Evolutionary conservation across 2,797 vertebrate genomes (phyloP), one percentile per base, ranked within the genome.

Genomic region (Craterocephalus amniculus): DNA sequence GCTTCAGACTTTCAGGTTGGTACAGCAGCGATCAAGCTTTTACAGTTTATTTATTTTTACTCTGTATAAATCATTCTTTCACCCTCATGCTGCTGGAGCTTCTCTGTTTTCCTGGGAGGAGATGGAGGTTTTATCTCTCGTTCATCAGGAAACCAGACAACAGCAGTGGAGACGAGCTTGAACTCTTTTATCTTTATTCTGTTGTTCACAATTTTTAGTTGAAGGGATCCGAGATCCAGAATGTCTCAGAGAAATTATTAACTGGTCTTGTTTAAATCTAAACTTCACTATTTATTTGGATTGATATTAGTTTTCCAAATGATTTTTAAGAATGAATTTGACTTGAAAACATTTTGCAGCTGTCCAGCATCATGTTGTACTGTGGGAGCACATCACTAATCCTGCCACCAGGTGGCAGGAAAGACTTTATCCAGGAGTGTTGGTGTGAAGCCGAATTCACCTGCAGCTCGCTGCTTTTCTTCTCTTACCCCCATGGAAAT

Each of bases 401-500:
- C 70, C 10, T 31, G 35, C 81, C 90, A 87, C 0, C 18, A 83
- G 83, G 85, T 45, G 85, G 84, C 86, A 70, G 75, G 18, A 76
- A 5, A 78, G 56, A 24, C 35, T 55, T 51, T 51, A 55, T 35
- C 16, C 11, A 7, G 4, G 9, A 11, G 32, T 12, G 20, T 27
- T n/a, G 73, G 63, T 57, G 56, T 66, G 59, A 76, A 38, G 29
- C 55, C 18, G 72, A 74, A 67, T 79, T 74, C 18, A 71, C 27
- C 58, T 62, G 57, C 66, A 71, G 57, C 35, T 67, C 18, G 0
- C 1, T 52, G 22, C 31, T 18, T 68, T 62, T 59, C 18, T 16
- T 36, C n/a, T 3, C 27, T 27, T 40, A 10, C 18, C 63, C 14
- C 31, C 43, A 29, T 14, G 27, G 16, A 12, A 22, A 0, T 4